Base-by-base conservation (phyloP, 2,888 invertebrate genomes). In the Diadegma fenestrale region DNA sequence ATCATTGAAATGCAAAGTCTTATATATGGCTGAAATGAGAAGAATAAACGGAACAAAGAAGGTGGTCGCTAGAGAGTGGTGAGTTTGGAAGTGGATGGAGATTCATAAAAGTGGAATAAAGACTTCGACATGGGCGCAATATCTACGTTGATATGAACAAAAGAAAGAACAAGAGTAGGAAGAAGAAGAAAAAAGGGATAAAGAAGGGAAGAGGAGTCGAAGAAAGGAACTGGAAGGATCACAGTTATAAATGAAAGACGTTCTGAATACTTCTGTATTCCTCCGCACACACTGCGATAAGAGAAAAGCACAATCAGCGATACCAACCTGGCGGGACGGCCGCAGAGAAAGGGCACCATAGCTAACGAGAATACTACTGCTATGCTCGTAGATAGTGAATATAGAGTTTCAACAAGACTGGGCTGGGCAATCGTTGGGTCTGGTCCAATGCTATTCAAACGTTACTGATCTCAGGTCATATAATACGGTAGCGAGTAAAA, bases 291-390 rank as follows among this genome's bases (percentile, higher is more conserved):
- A 75, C 73, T 26, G n/a, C 71, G 12, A 71, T 41, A 54, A 73
- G 69, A 63, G 72, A 80, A 81, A 81, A 64, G 82, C 71, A 54
- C 85, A 85, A 85, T 85, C 82, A 82, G 82, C 76, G 63, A 45
- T 72, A 66, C 71, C 51, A 68, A 51, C 64, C 30, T 22, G 30
- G 72, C 69, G 45, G 63, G 79, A 63, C 30, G 37, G 48, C 41
- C 43, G 54, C 17, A 33, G 41, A 48, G 58, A 30, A 43, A 63
- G 66, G 71, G 72, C 71, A 78, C 54, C 76, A 85, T 85, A 43
- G 63, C 61, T 48, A 63, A 75, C 63, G 82, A 78, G 78, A 75
- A 63, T 68, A 26, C 22, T 37, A 1, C 37, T 37, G 37, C 37
- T 37, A 37, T 37, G 10, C 37, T 37, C 41, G 54, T 19, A 45